Evolutionary conservation across 2,797 vertebrate genomes (phyloP), one percentile per base, ranked within the genome.

Genomic region (Hephaestus fuliginosus): DNA sequence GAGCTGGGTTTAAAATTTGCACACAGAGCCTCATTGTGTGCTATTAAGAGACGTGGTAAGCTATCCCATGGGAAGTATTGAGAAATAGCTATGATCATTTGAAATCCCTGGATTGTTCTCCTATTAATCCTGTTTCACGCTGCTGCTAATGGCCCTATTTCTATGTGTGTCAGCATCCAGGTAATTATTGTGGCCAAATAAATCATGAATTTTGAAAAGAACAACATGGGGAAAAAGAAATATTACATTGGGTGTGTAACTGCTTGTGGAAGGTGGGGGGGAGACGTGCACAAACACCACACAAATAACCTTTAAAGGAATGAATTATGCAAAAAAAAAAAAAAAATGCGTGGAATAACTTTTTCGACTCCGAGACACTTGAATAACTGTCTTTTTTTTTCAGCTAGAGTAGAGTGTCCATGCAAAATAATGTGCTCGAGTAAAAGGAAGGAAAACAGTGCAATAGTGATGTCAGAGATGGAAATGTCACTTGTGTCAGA

Each of bases 51-150:
- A 78, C 25, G 69, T 10, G 5, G 58, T 81, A 76, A 84, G 82
- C 46, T 65, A 22, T 85, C 81, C 76, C 72, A 74, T 68, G 77
- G 82, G 76, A 88, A 65, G 53, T 41, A 46, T 13, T 87, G 80
- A 86, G 79, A 80, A 86, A 88, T 78, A 61, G 68, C 74, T 66
- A 43, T 72, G 82, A 86, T 89, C 51, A 81, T 83, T 88, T 15
- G 74, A 83, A 91, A 87, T 90, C 76, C 70, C 65, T 39, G 14
- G 69, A 85, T 90, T 76, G 72, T 74, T 91, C 68, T 78, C 12
- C 65, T 77, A 76, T 86, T 91, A 91, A 92, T 92, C 83, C 79
- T 78, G 56, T 83, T 91, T 83, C 76, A 76, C 43, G 51, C 77
- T 53, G 61, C 65, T 71, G 71, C 61, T 88, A 85, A 88, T 86